phyloP scores from a whole-genome alignment of 1,140 invertebrate species.

The Choristoneura fumiferana region DNA sequence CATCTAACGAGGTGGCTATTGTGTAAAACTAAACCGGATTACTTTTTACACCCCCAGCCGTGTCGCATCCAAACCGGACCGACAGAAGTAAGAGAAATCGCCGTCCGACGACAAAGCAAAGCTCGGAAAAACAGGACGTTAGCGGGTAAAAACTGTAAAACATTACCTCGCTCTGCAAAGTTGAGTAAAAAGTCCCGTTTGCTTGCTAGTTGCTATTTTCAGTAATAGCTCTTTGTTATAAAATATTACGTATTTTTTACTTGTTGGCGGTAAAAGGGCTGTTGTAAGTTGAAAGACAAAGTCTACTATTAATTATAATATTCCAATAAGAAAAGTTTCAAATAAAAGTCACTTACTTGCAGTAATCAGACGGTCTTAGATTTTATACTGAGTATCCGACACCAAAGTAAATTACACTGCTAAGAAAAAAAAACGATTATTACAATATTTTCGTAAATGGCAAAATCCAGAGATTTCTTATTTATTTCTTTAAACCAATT shows the following conservation, averaged over 20 bases:
- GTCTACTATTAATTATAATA: neutral
- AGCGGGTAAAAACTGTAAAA: neutral
- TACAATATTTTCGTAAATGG: no score
- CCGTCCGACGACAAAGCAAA: constrained; percentile 5
- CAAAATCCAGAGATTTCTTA: no score
- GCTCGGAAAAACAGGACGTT: neutral
- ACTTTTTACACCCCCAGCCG: no score
- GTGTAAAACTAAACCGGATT: no score
- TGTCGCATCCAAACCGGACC: neutral
- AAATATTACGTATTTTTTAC: neutral
- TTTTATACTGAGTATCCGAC: no score
- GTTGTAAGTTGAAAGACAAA: no score
- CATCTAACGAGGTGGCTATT: no score
- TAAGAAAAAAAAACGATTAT: no score
- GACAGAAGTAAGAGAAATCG: constrained; percentile 13
- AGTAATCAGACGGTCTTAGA: neutral
- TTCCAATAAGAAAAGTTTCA: neutral
- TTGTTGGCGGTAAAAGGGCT: neutral
- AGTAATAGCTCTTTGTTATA: neutral
- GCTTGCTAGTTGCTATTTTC: neutral
- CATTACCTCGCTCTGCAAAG: constrained; percentile 3
- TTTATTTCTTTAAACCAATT: no score
- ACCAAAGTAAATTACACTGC: no score
- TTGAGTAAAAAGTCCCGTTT: neutral
- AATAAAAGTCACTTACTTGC: neutral